Evolutionary conservation across 2,888 invertebrate species (phyloP), one percentile per base, ranked within the genome.

Genomic region (Odontocolon sp.): DNA sequence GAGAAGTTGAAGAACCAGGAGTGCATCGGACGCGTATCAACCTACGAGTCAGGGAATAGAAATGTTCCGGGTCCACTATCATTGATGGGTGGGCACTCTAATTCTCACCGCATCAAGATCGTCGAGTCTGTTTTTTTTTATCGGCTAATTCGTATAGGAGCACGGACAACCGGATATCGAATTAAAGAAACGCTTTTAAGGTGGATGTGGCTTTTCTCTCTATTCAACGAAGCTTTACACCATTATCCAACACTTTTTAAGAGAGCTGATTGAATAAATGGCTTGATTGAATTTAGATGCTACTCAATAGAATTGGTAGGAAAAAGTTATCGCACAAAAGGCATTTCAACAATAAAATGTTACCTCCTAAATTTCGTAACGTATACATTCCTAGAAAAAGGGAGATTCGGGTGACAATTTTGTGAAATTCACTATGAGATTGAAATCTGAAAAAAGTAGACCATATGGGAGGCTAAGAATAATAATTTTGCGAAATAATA

Each of bases 101-200:
- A 28, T 50, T 50, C 50, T 36, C 26, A 36, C 33, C 50, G 63
- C 14, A 21, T 14, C 14, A 9, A 23, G 23, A 26, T 47, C 23
- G 9, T 45, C 18, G 14, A 11, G 11, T 14, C 26, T 8, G 54
- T 31, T 3, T 47, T 47, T 28, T n/a, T n/a, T n/a, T n/a, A n/a
- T 26, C 59, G 8, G 8, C 16, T 26, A 21, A 26, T 40, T 38
- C 28, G 59, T 28, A 26, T 3, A 45, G 1, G 31, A 61, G 28
- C 57, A 57, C 11, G 31, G 2, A 11, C 2, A 47, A 23, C 23
- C 23, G 36, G 47, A 36, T 33, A 36, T 21, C 36, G 47, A 50
- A 36, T 63, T 36, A 23, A 31, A 45, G 28, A 45, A n/a, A 45
- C 11, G 61, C 21, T 11, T 61, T 45, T 21, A 45, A 8, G 26